Evolutionary conservation across 2,888 invertebrate species (phyloP), one percentile per base, ranked within the genome.

Genomic region (Caenorhabditis sp.): DNA sequence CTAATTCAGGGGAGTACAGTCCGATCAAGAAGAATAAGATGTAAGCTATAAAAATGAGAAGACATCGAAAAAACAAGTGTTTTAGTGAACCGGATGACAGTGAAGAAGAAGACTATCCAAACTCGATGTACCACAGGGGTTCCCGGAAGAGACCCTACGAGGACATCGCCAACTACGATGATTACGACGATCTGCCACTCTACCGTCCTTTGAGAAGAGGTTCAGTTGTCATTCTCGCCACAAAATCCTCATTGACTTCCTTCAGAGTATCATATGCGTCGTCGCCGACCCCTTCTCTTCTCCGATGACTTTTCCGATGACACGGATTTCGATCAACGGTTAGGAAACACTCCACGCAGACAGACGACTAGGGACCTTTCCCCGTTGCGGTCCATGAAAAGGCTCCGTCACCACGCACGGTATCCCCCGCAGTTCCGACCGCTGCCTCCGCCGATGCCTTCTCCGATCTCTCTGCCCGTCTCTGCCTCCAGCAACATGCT

Each of bases 261-360:
- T 71, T 20, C 56, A 71, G 72, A 72, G 37, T 58, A 43, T 35
- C 72, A 58, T n/a, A 65, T 72, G 56, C 66, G 55, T 24, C 66
- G 66, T 20, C 61, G 68, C 6, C 68, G 68, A 17, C 70, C 75
- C 4, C 50, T 68, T 22, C 37, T 73, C 13, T 65, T 58, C 37
- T 65, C 63, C 15, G 73, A 73, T 9, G 63, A 63, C 13, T 65
- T 65, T 32, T 45, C 50, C 6, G 58, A 73, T 45, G 52, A 56
- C 17, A 20, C 32, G 11, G 72, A 43, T 1, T 63, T 63, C 20
- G 63, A 61, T 4, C 50, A 59, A 11, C n/a, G 52, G 30, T n/a
- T 63, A 17, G 41, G 30, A 6, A 61, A 35, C 45, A 20, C 43
- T 22, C 59, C 59, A 17, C 59, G 59, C 9, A 50, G 41, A 27